These are phyloP conservation scores for Probosciger aterrimus DNA, from an alignment of 2,113 vertebrate genomes.

Conservation along the genomic window DNA sequence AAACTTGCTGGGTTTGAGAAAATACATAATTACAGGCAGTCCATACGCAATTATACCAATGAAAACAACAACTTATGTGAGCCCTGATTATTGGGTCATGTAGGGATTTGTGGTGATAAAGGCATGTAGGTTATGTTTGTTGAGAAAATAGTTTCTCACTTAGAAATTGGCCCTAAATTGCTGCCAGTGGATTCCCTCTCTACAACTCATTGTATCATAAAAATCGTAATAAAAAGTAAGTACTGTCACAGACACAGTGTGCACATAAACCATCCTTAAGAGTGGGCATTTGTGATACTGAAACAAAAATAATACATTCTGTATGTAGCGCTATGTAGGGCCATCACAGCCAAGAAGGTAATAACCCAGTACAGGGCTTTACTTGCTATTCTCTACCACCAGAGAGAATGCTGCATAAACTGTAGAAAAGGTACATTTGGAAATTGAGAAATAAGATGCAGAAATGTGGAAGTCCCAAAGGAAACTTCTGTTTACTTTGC, in stretches of 20 bases:
- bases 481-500: neutral
- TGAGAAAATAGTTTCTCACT: neutral
- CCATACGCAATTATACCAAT: neutral
- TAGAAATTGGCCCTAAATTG: neutral
- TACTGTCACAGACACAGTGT: neutral
- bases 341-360: neutral
- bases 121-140: neutral
- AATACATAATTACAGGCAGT: neutral
- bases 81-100: neutral
- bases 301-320: neutral
- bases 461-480: neutral
- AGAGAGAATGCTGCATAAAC: neutral
- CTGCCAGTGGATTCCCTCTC: neutral
- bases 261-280: neutral
- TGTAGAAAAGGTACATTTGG: neutral
- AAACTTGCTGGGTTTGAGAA: neutral
- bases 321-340: neutral
- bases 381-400: neutral
- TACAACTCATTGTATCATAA: neutral
- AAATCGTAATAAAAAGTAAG: constrained; percentile 4
- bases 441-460: neutral
- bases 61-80: neutral
- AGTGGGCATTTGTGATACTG: neutral
- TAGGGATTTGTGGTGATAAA: neutral
- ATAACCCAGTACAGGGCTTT: neutral